These are phyloP conservation scores for Anticlea derivata DNA, from an alignment of 2,888 invertebrate genomes.

Conservation along the genomic window DNA sequence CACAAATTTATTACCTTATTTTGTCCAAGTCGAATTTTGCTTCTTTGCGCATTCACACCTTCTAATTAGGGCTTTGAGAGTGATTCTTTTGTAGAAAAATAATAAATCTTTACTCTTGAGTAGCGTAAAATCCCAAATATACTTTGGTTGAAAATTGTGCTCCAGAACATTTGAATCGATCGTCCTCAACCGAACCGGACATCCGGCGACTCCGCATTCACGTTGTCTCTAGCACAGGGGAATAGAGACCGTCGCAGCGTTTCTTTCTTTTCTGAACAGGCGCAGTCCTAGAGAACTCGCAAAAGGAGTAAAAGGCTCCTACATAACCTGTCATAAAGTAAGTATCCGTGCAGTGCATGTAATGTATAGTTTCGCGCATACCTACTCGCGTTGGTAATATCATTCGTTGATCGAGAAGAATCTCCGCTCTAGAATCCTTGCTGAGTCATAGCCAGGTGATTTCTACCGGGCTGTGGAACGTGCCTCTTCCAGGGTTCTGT, in stretches of 20 bases:
- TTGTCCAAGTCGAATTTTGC: conserved; percentile 35
- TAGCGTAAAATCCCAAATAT: conserved; percentile 18
- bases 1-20: conserved; percentile 34
- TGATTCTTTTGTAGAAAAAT: conserved; percentile 35
- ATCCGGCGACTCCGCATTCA: conserved; percentile 76
- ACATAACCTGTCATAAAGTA: conserved; percentile 84
- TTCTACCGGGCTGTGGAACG: conserved; percentile 43
- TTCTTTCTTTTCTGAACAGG: conserved; percentile 83
- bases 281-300: conserved; percentile 82
- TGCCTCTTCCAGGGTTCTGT: conserved; percentile 41
- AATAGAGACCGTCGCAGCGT: conserved; percentile 79
- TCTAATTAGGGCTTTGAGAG: conserved; percentile 33
- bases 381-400: conserved; percentile 40
- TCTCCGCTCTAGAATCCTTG: conserved; percentile 40
- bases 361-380: conserved; percentile 50
- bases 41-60: conserved; percentile 34
- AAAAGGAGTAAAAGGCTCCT: conserved; percentile 85
- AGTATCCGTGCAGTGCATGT: conserved; percentile 66
- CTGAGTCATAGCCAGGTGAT: conserved; percentile 55
- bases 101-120: conserved; percentile 25
- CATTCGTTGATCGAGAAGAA: conserved; percentile 43
- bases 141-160: conserved; percentile 32
- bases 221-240: conserved; percentile 79
- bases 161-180: conserved; percentile 54
- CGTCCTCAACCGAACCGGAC: conserved; percentile 63